These are phyloP conservation scores for Candidula unifasciata DNA, from an alignment of 2,888 invertebrate genomes.

Conservation along the genomic window DNA sequence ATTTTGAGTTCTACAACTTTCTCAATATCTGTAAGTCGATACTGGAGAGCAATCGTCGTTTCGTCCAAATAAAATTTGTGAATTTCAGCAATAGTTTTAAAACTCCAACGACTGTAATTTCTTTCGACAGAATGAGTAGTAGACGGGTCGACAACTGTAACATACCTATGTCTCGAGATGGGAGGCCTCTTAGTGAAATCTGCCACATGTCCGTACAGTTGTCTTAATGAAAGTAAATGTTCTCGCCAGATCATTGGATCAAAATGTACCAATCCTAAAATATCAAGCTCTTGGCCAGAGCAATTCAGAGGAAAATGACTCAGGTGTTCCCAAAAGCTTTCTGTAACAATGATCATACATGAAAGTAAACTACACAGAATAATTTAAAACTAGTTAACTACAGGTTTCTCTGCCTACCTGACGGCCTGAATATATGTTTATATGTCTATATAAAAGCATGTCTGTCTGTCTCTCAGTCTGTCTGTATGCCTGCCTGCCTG, in stretches of 20 bases:
- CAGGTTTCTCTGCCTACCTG: too few species aligned
- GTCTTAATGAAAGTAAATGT: not conserved
- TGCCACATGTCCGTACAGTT: not conserved
- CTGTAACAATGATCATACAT: not conserved
- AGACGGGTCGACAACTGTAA: not conserved
- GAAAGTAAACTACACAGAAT: too few species aligned
- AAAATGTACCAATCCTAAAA: not conserved
- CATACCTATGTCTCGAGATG: not conserved
- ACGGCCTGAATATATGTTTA: too few species aligned
- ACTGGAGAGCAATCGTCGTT: not conserved
- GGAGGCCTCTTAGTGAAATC: not conserved
- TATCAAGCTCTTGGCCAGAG: not conserved
- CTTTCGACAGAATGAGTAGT: not conserved
- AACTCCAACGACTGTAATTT: not conserved
- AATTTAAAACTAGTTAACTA: too few species aligned
- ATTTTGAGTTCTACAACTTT: not conserved
- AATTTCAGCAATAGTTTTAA: not conserved
- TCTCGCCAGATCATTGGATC: not conserved
- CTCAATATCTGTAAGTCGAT: not conserved
- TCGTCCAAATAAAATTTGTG: not conserved
- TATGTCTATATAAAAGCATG: not conserved
- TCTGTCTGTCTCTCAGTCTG: not conserved
- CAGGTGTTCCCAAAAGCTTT: not conserved
- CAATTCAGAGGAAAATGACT: not conserved
- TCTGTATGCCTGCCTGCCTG: not conserved